Base-by-base conservation (phyloP, 1,140 invertebrate species). In the Neoseiulus cucumeris region DNA sequence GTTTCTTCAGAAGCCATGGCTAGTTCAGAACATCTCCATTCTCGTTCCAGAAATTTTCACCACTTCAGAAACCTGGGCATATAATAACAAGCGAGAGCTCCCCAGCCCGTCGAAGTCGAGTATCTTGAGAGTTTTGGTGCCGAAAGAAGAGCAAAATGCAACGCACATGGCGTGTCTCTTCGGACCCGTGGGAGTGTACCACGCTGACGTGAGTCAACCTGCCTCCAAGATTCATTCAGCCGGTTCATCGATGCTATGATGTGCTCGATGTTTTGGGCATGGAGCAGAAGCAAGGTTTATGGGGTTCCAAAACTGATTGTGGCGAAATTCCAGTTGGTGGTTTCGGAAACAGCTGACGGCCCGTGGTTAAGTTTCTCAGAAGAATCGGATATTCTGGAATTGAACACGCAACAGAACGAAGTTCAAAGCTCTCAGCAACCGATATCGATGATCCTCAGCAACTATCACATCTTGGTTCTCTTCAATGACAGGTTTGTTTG, bases 391-490 rank as follows among this genome's bases (percentile, higher is more conserved):
- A 59, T 59, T 20, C 22, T 59, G 51, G 25, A 39, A 30, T 66
- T 28, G 4, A 68, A 68, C 7, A 20, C 65, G 17, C 51, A 14
- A 29, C 51, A 59, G 33, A 5, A 14, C 22, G 51, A 59, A 25
- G 33, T 59, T 33, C 17, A 12, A 1, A 33, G 14, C 25, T 14
- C 25, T 14, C 70, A 69, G 20, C 66, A 71, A 42, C 89, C 90
- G 0, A 75, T 86, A 6, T 80, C 85, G 0, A 86, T 94, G 72
- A 83, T 89, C 2, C 73, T 93, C 17, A 95, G 91, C 1, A 85
- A 94, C 74, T 95, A 92, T 76, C 91, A 97, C 75, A 83, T 85
- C 12, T 73, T 95, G 12, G 76, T 95, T 1, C 80, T 92, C 30
- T 95, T 89, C 73, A 77, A 81, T 2, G 85, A 92, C 74, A 83